Percentiles rank a stretch among this genome's conserved stretches.
phyloP scores from a whole-genome alignment of 2,113 vertebrate species.

The Ciconia stormi region DNA sequence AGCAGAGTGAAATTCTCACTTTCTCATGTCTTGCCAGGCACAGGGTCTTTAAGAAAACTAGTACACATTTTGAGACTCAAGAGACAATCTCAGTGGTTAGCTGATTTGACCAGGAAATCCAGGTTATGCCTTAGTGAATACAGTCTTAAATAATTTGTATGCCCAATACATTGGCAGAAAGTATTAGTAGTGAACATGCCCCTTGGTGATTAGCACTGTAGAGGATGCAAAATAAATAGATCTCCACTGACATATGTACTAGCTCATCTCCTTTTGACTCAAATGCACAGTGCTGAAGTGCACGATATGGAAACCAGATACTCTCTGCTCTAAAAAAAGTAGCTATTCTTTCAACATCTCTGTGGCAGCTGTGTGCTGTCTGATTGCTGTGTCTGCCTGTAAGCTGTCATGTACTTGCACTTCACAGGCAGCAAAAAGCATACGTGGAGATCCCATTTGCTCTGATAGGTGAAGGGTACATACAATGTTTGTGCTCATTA shows the following conservation, averaged over 20 bases:
- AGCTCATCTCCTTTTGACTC: background rate
- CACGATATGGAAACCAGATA: background rate
- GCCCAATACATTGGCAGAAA: background rate
- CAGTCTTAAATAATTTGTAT: background rate
- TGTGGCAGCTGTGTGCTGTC: constrained; percentile 35
- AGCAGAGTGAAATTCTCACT: background rate
- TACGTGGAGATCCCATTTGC: background rate
- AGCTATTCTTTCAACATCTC: constrained; percentile 29
- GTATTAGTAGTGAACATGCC: background rate
- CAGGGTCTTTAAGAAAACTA: background rate
- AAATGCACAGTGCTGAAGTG: background rate
- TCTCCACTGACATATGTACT: background rate
- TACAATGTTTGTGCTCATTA: background rate
- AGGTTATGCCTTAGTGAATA: background rate
- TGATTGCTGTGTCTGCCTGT: constrained; percentile 36
- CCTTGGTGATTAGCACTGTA: background rate
- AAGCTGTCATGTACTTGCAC: constrained; percentile 27
- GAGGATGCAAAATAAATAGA: background rate
- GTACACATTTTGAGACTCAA: background rate
- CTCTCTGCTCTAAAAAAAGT: background rate
- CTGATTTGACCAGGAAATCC: background rate
- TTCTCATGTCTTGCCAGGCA: background rate
- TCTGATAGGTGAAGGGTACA: constrained; percentile 31
- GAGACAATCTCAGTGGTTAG: background rate
- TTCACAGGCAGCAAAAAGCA: constrained; percentile 30